Percentiles rank a stretch among this genome's conserved stretches.
These are phyloP conservation scores for Acipenser oxyrinchus DNA, from an alignment of 2,797 vertebrate species.

Conservation along the genomic window DNA sequence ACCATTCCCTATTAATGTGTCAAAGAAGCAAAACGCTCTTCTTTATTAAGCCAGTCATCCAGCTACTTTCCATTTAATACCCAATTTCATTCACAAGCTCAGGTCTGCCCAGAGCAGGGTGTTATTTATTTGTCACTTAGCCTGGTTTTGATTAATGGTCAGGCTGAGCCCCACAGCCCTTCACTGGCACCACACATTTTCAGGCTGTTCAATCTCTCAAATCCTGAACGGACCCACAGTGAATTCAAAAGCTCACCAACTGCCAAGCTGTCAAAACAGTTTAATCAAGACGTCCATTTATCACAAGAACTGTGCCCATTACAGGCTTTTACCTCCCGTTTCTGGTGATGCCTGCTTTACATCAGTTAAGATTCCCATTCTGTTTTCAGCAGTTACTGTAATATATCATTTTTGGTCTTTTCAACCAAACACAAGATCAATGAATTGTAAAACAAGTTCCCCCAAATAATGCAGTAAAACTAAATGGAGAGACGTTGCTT, in stretches of 20 bases:
- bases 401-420: too few species aligned
- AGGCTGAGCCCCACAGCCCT: slow-evolving; percentile 4
- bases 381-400: too few species aligned
- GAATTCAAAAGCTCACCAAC: slow-evolving; percentile 8
- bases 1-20: background rate
- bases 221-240: slow-evolving; percentile 13
- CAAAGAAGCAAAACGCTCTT: slow-evolving; percentile 14
- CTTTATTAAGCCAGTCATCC: slow-evolving; percentile 21
- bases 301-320: slow-evolving; percentile 11
- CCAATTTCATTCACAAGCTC: slow-evolving; percentile 25
- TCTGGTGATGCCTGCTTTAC: slow-evolving; percentile 7
- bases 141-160: slow-evolving; percentile 30
- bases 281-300: slow-evolving; percentile 23
- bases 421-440: too few species aligned
- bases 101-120: slow-evolving; percentile 8
- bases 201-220: slow-evolving; percentile 13
- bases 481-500: too few species aligned
- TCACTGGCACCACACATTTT: background rate
- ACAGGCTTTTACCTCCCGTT: slow-evolving; percentile 18
- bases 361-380: too few species aligned
- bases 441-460: too few species aligned
- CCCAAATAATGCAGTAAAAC: too few species aligned
- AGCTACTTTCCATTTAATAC: slow-evolving; percentile 22
- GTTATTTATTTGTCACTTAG: slow-evolving; percentile 25
- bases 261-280: slow-evolving; percentile 25